Percentiles rank a stretch among this genome's conserved stretches.
phyloP scores from a whole-genome alignment of 2,888 invertebrate species.

The Mythimna albipuncta region DNA sequence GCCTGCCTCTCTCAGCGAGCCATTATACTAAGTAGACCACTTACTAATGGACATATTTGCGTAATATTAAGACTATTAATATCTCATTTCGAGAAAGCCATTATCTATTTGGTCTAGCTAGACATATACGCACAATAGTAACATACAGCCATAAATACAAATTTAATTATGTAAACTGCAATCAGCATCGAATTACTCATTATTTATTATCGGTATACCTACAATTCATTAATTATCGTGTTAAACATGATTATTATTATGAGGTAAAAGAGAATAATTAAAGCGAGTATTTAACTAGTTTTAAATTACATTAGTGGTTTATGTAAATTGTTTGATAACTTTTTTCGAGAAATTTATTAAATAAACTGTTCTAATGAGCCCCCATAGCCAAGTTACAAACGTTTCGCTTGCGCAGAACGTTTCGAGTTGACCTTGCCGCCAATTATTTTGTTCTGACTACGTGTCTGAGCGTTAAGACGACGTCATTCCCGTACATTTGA shows the following conservation, averaged over 20 bases:
- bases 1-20: slow-evolving; percentile 16
- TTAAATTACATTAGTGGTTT: neutral
- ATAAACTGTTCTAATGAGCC: too few relatives aligned
- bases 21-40: slow-evolving; percentile 48
- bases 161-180: slow-evolving; percentile 14
- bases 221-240: neutral
- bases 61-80: slow-evolving; percentile 42
- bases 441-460: too few relatives aligned
- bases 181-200: slow-evolving; percentile 11
- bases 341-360: too few relatives aligned
- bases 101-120: slow-evolving; percentile 32
- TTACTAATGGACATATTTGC: slow-evolving; percentile 44
- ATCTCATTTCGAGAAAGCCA: slow-evolving; percentile 29
- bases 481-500: too few relatives aligned
- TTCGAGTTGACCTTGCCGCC: too few relatives aligned
- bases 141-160: neutral
- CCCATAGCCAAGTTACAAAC: too few relatives aligned
- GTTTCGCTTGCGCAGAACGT: too few relatives aligned
- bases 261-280: neutral
- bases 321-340: neutral
- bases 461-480: too few relatives aligned
- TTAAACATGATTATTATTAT: neutral
- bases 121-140: slow-evolving; percentile 8
- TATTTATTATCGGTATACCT: neutral
- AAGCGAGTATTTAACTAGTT: neutral